Conservation (phyloP, 2,797 vertebrate genomes). For the Clamator glandarius region DNA sequence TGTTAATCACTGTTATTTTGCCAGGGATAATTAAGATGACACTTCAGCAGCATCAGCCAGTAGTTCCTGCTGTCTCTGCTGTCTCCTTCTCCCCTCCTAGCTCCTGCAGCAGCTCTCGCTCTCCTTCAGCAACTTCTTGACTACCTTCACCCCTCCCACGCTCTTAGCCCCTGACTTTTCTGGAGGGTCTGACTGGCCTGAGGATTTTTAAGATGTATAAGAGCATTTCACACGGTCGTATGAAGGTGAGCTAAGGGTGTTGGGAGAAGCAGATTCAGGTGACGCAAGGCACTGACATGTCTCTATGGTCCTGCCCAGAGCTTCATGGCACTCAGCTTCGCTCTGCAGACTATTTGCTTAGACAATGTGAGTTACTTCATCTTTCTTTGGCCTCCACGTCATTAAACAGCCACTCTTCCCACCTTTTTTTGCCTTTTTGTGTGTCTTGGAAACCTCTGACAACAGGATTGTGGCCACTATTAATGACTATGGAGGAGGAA, state of each 20-base stretch:
- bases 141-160: neutral
- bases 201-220: neutral
- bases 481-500: neutral
- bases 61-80: neutral
- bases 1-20: slow-evolving; percentile 70
- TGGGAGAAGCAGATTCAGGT: neutral
- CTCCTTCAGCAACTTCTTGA: neutral
- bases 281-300: neutral
- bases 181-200: neutral
- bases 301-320: neutral
- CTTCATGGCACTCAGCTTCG: rapidly evolving
- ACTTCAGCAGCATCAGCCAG: slow-evolving; percentile 40
- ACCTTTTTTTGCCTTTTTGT: neutral
- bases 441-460: neutral
- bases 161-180: neutral
- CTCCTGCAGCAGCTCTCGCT: neutral
- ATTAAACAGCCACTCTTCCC: too few relatives aligned
- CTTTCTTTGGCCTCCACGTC: neutral
- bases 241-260: neutral
- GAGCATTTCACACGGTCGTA: neutral
- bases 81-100: neutral
- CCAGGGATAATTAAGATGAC: slow-evolving; percentile 58
- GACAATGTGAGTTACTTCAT: neutral
- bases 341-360: neutral
- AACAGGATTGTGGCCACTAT: neutral